A percentile compares a stretch with the other conserved stretches of the same genome.
Evolutionary conservation across 2,888 invertebrate species (phyloP).

Genomic region (Oscheius sp.): DNA sequence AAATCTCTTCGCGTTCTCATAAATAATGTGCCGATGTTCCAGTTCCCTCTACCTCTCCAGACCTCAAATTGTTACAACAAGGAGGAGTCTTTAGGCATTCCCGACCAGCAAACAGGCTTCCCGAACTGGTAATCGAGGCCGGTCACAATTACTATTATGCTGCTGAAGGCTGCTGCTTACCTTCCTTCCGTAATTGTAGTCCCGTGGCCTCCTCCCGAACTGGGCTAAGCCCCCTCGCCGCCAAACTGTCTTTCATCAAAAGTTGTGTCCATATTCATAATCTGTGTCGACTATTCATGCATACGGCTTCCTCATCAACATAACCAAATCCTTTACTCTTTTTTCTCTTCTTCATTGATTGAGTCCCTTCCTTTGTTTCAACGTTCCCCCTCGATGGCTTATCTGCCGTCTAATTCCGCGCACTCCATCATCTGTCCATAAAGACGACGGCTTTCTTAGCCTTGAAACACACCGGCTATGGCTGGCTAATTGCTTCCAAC

Average conservation of each 20-base stretch:
- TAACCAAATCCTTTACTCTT: no score
- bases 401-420: conserved; percentile 19
- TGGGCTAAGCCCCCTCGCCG: conserved; percentile 23
- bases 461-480: conserved; percentile 3
- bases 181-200: conserved; percentile 19
- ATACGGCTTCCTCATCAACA: no score
- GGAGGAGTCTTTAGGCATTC: background rate
- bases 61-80: no score
- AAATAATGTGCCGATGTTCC: no score
- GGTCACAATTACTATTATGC: conserved; percentile 11
- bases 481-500: background rate
- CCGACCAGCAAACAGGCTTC: conserved; percentile 9
- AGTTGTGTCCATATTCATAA: background rate
- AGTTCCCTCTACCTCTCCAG: no score
- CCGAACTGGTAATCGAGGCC: background rate
- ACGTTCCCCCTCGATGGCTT: conserved; percentile 16
- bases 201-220: conserved; percentile 19
- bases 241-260: conserved; percentile 10
- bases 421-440: conserved; percentile 30
- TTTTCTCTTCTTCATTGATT: background rate
- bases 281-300: no score
- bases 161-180: background rate
- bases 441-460: background rate
- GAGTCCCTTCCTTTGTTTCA: conserved; percentile 11
- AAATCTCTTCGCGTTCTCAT: no score